Base-by-base conservation (phyloP, 2,113 vertebrate species). In the Capreolus pygargus region DNA sequence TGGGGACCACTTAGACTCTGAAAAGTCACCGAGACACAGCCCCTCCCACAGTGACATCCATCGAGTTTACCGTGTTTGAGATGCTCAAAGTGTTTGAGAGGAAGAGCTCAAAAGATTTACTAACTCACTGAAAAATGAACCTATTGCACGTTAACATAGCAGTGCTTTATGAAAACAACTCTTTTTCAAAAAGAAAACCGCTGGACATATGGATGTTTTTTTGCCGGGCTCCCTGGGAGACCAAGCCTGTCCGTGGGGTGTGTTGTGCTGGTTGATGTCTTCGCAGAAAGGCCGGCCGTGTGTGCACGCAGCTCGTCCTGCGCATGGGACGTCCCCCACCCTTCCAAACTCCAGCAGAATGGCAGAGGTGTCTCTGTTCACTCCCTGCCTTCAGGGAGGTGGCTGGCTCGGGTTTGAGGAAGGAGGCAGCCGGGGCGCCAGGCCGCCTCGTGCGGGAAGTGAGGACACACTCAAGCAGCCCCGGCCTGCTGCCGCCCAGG, bases 41-140 rank as follows among this genome's bases (percentile, higher is more conserved):
- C 17, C 64, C 39, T 84, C 91, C 7, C 7, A n/a, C 52, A 15
- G 12, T 47, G n/a, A 10, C 0, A 2, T 25, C 43, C 8, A 0
- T 3, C 0, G 0, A 1, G 10, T n/a, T 30, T 14, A 23, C 36
- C n/a, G 0, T 6, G 3, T n/a, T 47, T 6, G 55, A 36, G 67
- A 54, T 36, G 45, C 3, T 9, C 4, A 11, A 36, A 36, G 17
- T 70, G 64, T 70, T 70, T 36, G 64, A 70, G 27, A 19, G 50
- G 33, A 50, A 36, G 10, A 4, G 2, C 36, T 43, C 85, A 17
- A 60, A 54, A n/a, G 1, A 21, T 6, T 16, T 19, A 70, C 0
- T 43, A 9, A 28, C n/a, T 60, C 57, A 3, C 89, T 55, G n/a
- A 10, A 27, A 36, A 74, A 7, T 5, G 1, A 25, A 9, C 55